phyloP scores from a whole-genome alignment of 2,888 invertebrate genomes.

The Bedellia somnulentella region DNA sequence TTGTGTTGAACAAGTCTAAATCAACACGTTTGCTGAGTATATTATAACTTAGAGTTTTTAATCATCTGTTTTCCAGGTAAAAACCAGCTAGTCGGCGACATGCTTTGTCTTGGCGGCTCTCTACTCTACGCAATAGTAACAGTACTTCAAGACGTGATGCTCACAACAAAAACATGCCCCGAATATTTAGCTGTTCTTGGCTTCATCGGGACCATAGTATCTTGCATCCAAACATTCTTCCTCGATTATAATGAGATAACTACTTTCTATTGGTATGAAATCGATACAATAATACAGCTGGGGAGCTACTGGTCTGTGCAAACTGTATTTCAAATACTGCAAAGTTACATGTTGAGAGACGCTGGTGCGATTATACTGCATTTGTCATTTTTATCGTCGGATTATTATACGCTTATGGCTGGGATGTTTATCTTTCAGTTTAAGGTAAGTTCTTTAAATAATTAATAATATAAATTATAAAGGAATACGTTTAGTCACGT shows the following conservation, averaged over 20 bases:
- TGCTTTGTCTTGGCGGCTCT: constrained; percentile 78
- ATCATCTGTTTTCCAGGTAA: too few relatives aligned
- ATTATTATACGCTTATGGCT: constrained; percentile 81
- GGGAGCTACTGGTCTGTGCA: constrained; percentile 70
- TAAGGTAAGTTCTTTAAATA: constrained; percentile 68
- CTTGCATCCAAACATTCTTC: constrained; percentile 77
- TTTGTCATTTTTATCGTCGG: constrained; percentile 78
- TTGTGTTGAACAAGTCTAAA: too few relatives aligned
- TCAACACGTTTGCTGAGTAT: too few relatives aligned
- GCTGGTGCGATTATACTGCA: constrained; percentile 84
- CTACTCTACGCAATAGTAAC: constrained; percentile 78
- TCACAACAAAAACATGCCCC: constrained; percentile 74
- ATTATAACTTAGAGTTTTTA: too few relatives aligned
- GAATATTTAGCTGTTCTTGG: constrained; percentile 84
- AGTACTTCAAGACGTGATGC: constrained; percentile 78
- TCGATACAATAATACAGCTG: constrained; percentile 62
- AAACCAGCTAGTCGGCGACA: constrained; percentile 80
- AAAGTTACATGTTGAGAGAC: constrained; percentile 73
- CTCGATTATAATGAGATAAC: constrained; percentile 72
- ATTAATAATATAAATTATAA: too few relatives aligned
- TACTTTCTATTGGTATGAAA: constrained; percentile 70
- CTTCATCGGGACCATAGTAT: constrained; percentile 75
- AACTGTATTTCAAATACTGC: constrained; percentile 74
- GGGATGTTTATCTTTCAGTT: constrained; percentile 81
- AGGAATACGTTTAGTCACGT: too few relatives aligned